Conservation (phyloP, 2,888 invertebrate genomes). For the Hemicrepidius hirtus region DNA sequence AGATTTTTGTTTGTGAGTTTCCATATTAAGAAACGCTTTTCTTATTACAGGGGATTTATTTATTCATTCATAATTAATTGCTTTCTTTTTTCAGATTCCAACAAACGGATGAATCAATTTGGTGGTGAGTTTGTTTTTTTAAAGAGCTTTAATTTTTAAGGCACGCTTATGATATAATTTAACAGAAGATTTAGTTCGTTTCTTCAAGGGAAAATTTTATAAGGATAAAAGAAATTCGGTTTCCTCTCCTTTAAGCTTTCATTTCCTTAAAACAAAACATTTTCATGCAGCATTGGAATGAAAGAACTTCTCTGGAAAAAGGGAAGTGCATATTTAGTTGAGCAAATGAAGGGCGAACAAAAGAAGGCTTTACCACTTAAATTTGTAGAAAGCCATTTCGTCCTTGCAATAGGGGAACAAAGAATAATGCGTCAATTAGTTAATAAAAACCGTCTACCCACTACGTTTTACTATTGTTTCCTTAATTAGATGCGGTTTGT, state of each 20-base stretch:
- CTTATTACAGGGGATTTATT: conserved; percentile 2
- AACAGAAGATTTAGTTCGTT: conserved; percentile 15
- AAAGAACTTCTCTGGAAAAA: conserved; percentile 35
- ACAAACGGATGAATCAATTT: conserved; percentile 27
- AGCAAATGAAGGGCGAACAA: conserved; percentile 59
- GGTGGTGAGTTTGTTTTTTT: conserved; percentile 29
- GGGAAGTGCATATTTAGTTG: conserved; percentile 56
- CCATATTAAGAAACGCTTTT: conserved; percentile 1
- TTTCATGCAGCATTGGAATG: conserved; percentile 2
- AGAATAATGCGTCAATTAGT: conserved; percentile 59
- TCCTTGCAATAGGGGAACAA: conserved; percentile 48
- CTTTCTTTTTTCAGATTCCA: conserved; percentile 16
- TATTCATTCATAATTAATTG: conserved; percentile 20
- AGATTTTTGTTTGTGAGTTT: conserved; percentile 3
- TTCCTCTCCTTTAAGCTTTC: conserved; percentile 24
- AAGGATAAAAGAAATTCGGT: conserved; percentile 17
- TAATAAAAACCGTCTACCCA: conserved; percentile 59
- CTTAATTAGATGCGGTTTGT: conserved; percentile 54
- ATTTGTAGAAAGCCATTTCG: conserved; percentile 52
- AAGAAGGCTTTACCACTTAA: conserved; percentile 58
- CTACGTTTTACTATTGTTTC: conserved; percentile 59
- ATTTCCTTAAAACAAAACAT: conserved; percentile 29
- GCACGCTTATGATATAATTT: conserved; percentile 20
- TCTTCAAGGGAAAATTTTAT: neutral
- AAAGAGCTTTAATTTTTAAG: conserved; percentile 29